Evolutionary conservation across 2,113 vertebrate species (phyloP).

Genomic region (Notarius lentiginosus): DNA sequence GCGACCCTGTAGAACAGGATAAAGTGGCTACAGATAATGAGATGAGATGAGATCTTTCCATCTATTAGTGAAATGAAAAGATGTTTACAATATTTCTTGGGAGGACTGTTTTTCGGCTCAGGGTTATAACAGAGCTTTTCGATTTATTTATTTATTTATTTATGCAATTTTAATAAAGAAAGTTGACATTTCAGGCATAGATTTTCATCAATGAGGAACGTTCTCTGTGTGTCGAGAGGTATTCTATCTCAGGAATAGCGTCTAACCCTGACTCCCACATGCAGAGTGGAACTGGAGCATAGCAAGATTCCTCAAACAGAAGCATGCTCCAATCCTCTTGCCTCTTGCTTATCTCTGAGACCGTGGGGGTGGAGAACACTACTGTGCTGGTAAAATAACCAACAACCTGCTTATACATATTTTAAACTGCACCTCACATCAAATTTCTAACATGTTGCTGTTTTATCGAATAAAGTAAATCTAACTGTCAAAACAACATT

Average conservation of each 20-base stretch:
- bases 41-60: not conserved
- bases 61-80: not conserved
- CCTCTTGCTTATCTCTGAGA: not conserved
- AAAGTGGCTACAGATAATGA: too few species aligned
- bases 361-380: not conserved
- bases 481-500: not conserved
- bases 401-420: not conserved
- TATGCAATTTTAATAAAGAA: not conserved
- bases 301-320: conserved; percentile 43
- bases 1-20: too few species aligned
- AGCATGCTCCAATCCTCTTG: conserved; percentile 35
- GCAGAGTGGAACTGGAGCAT: conserved; percentile 7
- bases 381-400: conserved; percentile 1
- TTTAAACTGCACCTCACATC: not conserved
- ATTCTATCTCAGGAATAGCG: not conserved
- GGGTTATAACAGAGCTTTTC: not conserved
- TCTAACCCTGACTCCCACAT: conserved; percentile 26
- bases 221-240: not conserved
- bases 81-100: not conserved
- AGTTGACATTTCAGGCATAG: not conserved
- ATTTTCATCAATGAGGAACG: not conserved
- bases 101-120: not conserved
- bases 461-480: not conserved
- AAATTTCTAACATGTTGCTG: not conserved
- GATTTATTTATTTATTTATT: not conserved